phyloP scores from a whole-genome alignment of 1,140 invertebrate genomes.

The Probaryconus sp. region DNA sequence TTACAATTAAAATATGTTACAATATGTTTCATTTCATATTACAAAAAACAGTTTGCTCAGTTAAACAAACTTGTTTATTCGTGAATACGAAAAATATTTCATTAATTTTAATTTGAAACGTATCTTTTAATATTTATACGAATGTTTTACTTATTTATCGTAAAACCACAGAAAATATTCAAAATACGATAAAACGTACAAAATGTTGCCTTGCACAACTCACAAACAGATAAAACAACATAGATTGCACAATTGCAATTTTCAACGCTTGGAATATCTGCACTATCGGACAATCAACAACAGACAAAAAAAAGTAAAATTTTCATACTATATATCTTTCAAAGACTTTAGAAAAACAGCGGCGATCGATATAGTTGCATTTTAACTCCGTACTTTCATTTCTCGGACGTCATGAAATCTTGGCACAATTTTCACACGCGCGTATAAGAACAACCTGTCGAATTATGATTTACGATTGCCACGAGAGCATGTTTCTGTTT shows the following conservation, averaged over 20 bases:
- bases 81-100: too few species aligned
- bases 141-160: too few species aligned
- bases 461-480: conserved; percentile 18
- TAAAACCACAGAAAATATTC: too few species aligned
- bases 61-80: too few species aligned
- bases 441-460: conserved; percentile 28
- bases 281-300: not conserved
- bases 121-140: too few species aligned
- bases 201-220: too few species aligned
- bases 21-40: too few species aligned
- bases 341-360: not conserved
- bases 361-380: conserved; percentile 12
- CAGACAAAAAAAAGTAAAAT: conserved; percentile 8
- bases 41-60: too few species aligned
- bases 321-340: conserved; percentile 5
- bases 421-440: conserved; percentile 25
- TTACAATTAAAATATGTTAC: too few species aligned
- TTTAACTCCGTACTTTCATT: conserved; percentile 16
- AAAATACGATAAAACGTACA: too few species aligned
- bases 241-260: not conserved
- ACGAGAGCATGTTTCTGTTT: conserved; percentile 2
- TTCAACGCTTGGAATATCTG: not conserved
- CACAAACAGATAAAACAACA: not conserved
- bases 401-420: conserved; percentile 32
- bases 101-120: too few species aligned